Base-by-base conservation (phyloP, 2,888 invertebrate genomes). In the Sphecodes monilicornis region DNA sequence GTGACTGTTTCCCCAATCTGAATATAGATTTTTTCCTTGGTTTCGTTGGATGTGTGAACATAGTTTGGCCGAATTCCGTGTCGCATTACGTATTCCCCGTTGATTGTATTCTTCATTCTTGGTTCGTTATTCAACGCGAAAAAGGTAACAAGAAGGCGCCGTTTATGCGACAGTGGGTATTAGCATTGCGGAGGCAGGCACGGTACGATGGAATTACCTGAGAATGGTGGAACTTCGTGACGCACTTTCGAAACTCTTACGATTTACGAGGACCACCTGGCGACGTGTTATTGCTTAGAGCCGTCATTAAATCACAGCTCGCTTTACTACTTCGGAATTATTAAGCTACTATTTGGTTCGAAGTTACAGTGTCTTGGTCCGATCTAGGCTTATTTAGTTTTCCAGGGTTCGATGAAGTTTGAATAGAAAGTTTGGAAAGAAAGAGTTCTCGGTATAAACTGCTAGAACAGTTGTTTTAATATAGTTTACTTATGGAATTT, bases 261-360 rank as follows among this genome's bases (percentile, higher is more conserved):
- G 76, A 78, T 88, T 84, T 83, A 60, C 80, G 74, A 36, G 64
- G 41, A 29, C 86, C 88, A 86, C 50, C 87, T 86, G 86, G 81
- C 88, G 77, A 86, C 77, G 78, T 70, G 50, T 82, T 78, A 79
- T 87, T 77, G 87, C 79, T 88, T 84, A 82, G 81, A 57, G 76
- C 54, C 32, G 79, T 73, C 84, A 71, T 88, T 88, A 70, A 86
- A 72, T 76, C 79, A 69, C 77, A 36, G 64, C 66, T 54, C 69
- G 78, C 77, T 85, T 79, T 82, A 76, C 75, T 82, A 57, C 60
- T 29, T 72, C 43, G 57, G 18, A 72, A 81, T 83, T 83, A 69
- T 83, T 81, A 73, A 81, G 68, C 72, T 72, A 39, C 54, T 66
- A 69, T 73, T 76, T 32, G 76, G 68, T 69, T 76, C 57, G 46